These are phyloP conservation scores for Chironomus tentans DNA, from an alignment of 2,888 invertebrate species.

Conservation along the genomic window DNA sequence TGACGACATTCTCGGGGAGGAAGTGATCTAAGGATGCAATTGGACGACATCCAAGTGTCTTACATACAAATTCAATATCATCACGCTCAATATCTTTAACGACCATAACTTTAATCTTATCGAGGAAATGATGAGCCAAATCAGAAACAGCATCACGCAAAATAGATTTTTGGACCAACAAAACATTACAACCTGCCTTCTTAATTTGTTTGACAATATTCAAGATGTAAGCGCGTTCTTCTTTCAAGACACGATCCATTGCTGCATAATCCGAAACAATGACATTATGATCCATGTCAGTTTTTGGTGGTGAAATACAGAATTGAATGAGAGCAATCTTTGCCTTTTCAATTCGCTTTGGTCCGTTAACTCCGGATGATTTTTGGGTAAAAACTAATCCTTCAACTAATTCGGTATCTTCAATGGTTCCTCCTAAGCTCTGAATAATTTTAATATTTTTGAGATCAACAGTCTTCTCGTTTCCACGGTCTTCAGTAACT, in stretches of 20 bases:
- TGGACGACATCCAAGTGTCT: slow-evolving; percentile 86
- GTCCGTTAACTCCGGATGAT: slow-evolving; percentile 81
- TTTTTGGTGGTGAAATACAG: slow-evolving; percentile 98
- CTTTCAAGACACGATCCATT: slow-evolving; percentile 96
- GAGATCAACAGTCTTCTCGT: slow-evolving; percentile 75
- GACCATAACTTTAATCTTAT: slow-evolving; percentile 98
- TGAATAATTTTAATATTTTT: slow-evolving; percentile 95
- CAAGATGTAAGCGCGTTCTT: slow-evolving; percentile 94
- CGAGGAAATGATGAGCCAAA: slow-evolving; percentile 93
- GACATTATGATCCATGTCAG: slow-evolving; percentile 95
- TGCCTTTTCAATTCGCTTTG: slow-evolving; percentile 90
- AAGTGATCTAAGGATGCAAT: slow-evolving; percentile 99
- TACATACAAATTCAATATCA: slow-evolving; percentile 96
- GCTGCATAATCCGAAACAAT: slow-evolving; percentile 98
- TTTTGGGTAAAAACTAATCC: slow-evolving; percentile 93
- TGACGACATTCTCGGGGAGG: slow-evolving; percentile 79
- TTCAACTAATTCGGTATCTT: slow-evolving; percentile 91
- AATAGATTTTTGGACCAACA: slow-evolving; percentile 78
- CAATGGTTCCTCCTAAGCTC: slow-evolving; percentile 93
- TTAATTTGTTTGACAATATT: slow-evolving; percentile 99
- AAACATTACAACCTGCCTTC: slow-evolving; percentile 94
- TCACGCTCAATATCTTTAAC: slow-evolving; percentile 97
- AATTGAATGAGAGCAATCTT: slow-evolving; percentile 99
- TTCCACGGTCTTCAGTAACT: slow-evolving; percentile 46
- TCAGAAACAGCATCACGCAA: slow-evolving; percentile 92